These are phyloP conservation scores for Heteronetta atricapilla DNA, from an alignment of 2,113 vertebrate genomes.

Conservation along the genomic window DNA sequence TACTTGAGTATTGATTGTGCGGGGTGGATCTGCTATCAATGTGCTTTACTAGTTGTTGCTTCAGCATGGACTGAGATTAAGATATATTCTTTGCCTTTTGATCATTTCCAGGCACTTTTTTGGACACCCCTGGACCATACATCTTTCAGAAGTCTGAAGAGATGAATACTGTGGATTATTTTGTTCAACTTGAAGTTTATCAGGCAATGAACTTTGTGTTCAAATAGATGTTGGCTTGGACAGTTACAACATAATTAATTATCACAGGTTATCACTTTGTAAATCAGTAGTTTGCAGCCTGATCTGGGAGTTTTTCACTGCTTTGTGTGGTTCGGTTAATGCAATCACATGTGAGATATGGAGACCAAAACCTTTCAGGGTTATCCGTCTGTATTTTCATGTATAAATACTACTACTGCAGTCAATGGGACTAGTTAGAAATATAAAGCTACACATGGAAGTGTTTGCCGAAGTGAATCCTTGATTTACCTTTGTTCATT, in stretches of 20 bases:
- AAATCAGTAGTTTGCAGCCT: neutral
- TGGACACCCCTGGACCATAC: neutral
- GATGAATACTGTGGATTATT: conserved; percentile 32
- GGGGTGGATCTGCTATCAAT: conserved; percentile 28
- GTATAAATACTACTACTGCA: conserved; percentile 13
- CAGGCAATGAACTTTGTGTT: neutral
- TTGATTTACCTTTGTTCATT: neutral
- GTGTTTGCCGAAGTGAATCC: neutral
- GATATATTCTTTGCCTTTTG: conserved; percentile 29
- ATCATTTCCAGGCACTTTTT: conserved; percentile 34
- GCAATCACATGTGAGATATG: neutral
- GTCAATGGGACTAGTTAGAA: neutral
- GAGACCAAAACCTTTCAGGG: neutral
- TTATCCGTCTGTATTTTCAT: neutral
- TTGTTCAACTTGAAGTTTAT: conserved; percentile 35
- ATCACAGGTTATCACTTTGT: conserved; percentile 31
- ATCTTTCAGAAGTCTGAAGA: conserved; percentile 2
- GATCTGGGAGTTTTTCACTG: neutral
- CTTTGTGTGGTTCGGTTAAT: neutral
- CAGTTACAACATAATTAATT: conserved; percentile 27
- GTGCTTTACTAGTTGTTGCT: neutral
- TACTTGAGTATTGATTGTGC: neutral
- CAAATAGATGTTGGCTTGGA: neutral
- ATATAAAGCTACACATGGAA: neutral
- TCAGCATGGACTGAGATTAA: conserved; percentile 6